Conservation (phyloP, 2,888 invertebrate species). For the Brachyptera risi region DNA sequence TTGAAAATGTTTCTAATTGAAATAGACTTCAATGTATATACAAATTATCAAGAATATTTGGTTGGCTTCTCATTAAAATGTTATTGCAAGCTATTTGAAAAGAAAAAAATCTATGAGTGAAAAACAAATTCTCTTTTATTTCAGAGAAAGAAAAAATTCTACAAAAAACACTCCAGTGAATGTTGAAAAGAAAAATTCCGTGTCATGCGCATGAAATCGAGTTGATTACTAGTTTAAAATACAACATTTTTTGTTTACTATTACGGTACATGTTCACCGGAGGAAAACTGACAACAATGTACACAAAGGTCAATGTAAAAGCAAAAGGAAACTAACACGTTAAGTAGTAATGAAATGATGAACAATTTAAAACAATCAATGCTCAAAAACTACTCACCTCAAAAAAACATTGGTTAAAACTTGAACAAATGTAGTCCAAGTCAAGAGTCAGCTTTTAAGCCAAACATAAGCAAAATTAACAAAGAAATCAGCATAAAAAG, state of each 20-base stretch:
- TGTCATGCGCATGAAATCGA: too few species aligned
- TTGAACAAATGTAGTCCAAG: background rate
- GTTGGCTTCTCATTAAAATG: background rate
- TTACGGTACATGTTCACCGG: too few species aligned
- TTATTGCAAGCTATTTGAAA: background rate
- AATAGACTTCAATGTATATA: too few species aligned
- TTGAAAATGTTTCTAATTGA: too few species aligned
- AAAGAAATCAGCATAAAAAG: conserved; percentile 20
- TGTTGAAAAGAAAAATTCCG: too few species aligned
- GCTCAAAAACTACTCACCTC: conserved; percentile 6
- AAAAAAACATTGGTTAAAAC: background rate
- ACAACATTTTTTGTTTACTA: too few species aligned
- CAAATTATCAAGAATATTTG: too few species aligned
- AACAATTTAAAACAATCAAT: background rate
- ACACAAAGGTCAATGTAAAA: too few species aligned
- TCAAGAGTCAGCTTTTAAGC: background rate
- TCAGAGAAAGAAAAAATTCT: conserved; percentile 11
- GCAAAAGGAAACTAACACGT: background rate
- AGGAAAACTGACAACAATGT: too few species aligned
- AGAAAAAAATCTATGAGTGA: background rate
- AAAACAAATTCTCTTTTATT: conserved; percentile 11
- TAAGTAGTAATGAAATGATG: background rate
- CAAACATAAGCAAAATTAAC: conserved; percentile 21
- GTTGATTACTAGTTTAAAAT: too few species aligned
- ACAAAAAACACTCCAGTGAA: conserved; percentile 19